phyloP scores from a whole-genome alignment of 1,140 invertebrate genomes.

The Psilanteris sp. region DNA sequence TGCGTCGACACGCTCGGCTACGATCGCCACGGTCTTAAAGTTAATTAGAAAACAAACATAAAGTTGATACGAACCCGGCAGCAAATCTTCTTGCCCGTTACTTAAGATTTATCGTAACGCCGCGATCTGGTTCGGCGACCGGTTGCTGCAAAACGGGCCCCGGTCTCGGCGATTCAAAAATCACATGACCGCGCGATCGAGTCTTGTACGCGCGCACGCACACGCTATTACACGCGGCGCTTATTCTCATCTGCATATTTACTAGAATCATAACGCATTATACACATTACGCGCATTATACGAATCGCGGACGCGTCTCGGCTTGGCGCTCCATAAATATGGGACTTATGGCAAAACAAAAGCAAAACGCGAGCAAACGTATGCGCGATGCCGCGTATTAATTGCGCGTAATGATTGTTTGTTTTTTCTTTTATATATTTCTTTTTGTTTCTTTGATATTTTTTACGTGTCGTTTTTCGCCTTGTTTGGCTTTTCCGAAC shows the following conservation, averaged over 20 bases:
- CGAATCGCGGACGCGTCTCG: slow-evolving; percentile 19
- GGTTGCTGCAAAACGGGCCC: slow-evolving; percentile 65
- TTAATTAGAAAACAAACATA: slow-evolving; percentile 78
- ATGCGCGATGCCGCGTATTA: slow-evolving; percentile 1
- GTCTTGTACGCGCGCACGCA: slow-evolving; percentile 39
- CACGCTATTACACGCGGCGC: slow-evolving; percentile 48
- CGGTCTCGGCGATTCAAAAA: slow-evolving; percentile 58
- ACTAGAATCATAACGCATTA: slow-evolving; percentile 58
- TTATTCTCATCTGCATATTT: slow-evolving; percentile 62
- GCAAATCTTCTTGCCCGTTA: slow-evolving; percentile 71
- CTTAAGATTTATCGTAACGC: slow-evolving; percentile 75
- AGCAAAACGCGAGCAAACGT: slow-evolving; percentile 3
- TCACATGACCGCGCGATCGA: slow-evolving; percentile 42
- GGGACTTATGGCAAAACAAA: slow-evolving; percentile 27
- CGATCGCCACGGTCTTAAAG: slow-evolving; percentile 57
- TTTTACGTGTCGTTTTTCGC: background rate
- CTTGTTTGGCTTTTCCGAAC: too few relatives aligned
- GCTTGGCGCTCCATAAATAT: slow-evolving; percentile 33
- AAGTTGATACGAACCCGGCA: slow-evolving; percentile 73
- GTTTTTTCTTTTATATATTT: too few relatives aligned
- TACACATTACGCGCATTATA: slow-evolving; percentile 30
- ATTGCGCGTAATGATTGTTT: slow-evolving; percentile 10
- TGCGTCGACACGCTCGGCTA: slow-evolving; percentile 61
- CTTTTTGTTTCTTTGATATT: background rate
- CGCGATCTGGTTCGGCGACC: slow-evolving; percentile 71